Evolutionary conservation across 1,140 invertebrate species (phyloP), one percentile per base, ranked within the genome.

Genomic region (Microplitis mediator): DNA sequence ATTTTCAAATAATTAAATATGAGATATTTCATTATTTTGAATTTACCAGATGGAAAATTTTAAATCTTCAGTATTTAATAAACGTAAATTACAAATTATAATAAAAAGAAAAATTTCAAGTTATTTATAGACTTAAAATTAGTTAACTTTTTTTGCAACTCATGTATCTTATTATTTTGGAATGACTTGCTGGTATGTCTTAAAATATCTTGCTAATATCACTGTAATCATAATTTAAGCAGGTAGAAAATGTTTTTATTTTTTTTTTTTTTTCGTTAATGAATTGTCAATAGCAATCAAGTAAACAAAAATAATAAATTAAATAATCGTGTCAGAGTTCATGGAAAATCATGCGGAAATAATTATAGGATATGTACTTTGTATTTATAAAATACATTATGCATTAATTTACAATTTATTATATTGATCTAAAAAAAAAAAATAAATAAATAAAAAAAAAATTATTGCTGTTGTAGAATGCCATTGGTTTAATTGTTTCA

Each of bases 321-420:
- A 45, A 45, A 45, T 45, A 45, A 45, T 9, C 6, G 11, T 45
- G 39, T 45, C 39, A 45, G 13, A 16, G 35, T 35, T 64, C 35
- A 64, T 64, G 35, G 35, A 39, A 64, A 35, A 39, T 34, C 16
- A 64, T 23, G 8, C n/a, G 45, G 45, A 35, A 45, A 64, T 64
- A 64, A 39, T 64, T 36, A 64, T 64, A 64, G 35, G 62, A 64
- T 8, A 36, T 36, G 14, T 45, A 45, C 39, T 45, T 45, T 45
- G 39, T 5, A 5, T 39, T 39, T 39, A 39, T 39, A 39, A 6
- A 0, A 39, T 39, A 39, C 39, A 39, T 39, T 39, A 39, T 39
- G 31, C 62, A 64, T 39, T 35, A 64, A 64, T 64, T 64, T 13
- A 64, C 35, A 64, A 64, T 45, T 64, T 16, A 45, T 35, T 64